Evolutionary conservation across 2,797 vertebrate genomes (phyloP), one percentile per base, ranked within the genome.

Genomic region (Tokudaia muenninki): DNA sequence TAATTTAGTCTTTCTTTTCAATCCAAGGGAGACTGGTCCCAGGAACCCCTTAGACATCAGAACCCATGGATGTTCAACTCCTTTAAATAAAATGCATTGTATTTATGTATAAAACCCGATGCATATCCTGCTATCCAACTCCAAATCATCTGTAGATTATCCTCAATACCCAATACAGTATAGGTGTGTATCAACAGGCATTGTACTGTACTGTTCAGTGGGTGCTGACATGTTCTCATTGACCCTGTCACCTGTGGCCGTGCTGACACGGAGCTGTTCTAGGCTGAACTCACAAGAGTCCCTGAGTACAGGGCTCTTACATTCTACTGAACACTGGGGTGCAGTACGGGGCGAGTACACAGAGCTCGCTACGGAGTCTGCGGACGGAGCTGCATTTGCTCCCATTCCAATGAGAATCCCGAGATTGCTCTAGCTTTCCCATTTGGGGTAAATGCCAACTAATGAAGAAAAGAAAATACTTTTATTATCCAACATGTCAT

Each of bases 301-400:
- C 82, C n/a, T n/a, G 55, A n/a, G 7, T n/a, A 3, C 13, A 61
- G 21, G 37, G 29, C 3, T 47, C 83, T 57, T 59, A 21, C 9
- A 37, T 8, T 59, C 31, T 75, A 29, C 26, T 4, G 52, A 57
- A 86, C 57, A 21, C 34, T 0, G 5, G 17, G 14, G 3, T 17
- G 1, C 10, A 11, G 12, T 0, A 14, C 3, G 16, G 37, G 37
- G 31, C 57, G 4, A 10, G 74, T 41, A 61, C 0, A 77, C 9
- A 74, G 74, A 31, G 29, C 10, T 52, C 74, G 61, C 77, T 7
- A n/a, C 0, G 55, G 9, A 74, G 8, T 57, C 75, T 89, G 44
- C 16, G 50, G 67, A n/a, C 10, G 11, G 83, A 41, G 65, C 0
- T 14, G 52, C 1, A n/a, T 24, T 79, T 61, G 29, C 24, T 70